These are phyloP conservation scores for Melanostigma gelatinosum DNA, from an alignment of 2,113 vertebrate species.

Conservation along the genomic window DNA sequence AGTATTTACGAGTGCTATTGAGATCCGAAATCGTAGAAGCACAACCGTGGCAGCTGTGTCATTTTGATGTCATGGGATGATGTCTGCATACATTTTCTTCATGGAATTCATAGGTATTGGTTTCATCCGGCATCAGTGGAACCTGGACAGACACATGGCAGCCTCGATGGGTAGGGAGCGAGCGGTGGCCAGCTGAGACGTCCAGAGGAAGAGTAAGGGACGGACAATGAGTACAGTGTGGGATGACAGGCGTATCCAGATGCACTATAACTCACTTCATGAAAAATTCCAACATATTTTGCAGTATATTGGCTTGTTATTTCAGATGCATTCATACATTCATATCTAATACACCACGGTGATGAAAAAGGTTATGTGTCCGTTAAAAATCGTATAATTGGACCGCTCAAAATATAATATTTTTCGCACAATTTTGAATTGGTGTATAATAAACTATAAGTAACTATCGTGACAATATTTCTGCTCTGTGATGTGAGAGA, in stretches of 20 bases:
- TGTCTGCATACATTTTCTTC: slow-evolving; percentile 54
- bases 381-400: not conserved
- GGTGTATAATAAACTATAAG: not conserved
- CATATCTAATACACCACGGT: not conserved
- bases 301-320: not conserved
- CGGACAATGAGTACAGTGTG: slow-evolving; percentile 38
- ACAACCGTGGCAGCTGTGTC: slow-evolving; percentile 82
- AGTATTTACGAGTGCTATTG: slow-evolving; percentile 80
- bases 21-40: slow-evolving; percentile 82
- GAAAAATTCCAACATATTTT: slow-evolving; percentile 8
- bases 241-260: slow-evolving; percentile 35
- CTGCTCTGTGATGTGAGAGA: not conserved
- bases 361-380: not conserved
- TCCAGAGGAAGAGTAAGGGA: slow-evolving; percentile 43
- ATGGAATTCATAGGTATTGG: slow-evolving; percentile 75
- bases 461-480: not conserved
- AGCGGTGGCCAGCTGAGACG: slow-evolving; percentile 33
- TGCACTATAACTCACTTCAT: slow-evolving; percentile 30
- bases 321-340: not conserved
- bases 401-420: not conserved
- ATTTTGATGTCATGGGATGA: slow-evolving; percentile 71
- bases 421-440: not conserved
- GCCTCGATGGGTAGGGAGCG: slow-evolving; percentile 28
- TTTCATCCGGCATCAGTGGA: slow-evolving; percentile 75
- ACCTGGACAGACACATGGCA: slow-evolving; percentile 62